phyloP scores from a whole-genome alignment of 1,140 invertebrate species.

The Lepidotrigona ventralis region DNA sequence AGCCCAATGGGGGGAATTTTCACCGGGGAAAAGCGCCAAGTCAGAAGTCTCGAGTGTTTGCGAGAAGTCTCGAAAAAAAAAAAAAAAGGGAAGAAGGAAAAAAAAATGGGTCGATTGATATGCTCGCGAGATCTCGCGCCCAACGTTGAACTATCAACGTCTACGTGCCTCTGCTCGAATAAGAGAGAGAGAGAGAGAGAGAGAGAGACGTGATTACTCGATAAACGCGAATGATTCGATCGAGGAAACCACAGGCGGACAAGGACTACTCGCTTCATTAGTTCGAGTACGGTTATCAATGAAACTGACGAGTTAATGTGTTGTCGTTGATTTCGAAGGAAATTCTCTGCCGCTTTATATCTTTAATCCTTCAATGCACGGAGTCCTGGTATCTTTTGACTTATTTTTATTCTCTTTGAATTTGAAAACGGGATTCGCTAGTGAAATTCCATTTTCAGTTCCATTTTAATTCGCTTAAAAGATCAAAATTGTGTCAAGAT shows the following conservation, averaged over 20 bases:
- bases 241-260: background rate
- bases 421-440: too few species aligned
- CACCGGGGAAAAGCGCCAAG: slow-evolving; percentile 47
- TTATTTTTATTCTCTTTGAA: too few species aligned
- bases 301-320: background rate
- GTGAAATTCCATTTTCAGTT: too few species aligned
- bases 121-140: slow-evolving; percentile 53
- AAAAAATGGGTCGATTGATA: slow-evolving; percentile 67
- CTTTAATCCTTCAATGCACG: too few species aligned
- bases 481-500: too few species aligned
- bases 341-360: too few species aligned
- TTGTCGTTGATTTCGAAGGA: background rate
- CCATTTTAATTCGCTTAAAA: too few species aligned
- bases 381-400: too few species aligned
- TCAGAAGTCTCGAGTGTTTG: slow-evolving; percentile 64
- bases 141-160: background rate
- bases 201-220: slow-evolving; percentile 3
- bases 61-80: slow-evolving; percentile 46
- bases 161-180: background rate
- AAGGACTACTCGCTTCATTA: background rate
- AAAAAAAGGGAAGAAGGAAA: too few species aligned
- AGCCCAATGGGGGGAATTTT: background rate
- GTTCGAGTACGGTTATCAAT: too few species aligned
- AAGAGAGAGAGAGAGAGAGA: background rate
- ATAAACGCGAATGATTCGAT: slow-evolving; percentile 8